Percentiles rank a stretch among this genome's conserved stretches.
These are phyloP conservation scores for Characodon lateralis DNA, from an alignment of 2,797 vertebrate genomes.

Conservation along the genomic window DNA sequence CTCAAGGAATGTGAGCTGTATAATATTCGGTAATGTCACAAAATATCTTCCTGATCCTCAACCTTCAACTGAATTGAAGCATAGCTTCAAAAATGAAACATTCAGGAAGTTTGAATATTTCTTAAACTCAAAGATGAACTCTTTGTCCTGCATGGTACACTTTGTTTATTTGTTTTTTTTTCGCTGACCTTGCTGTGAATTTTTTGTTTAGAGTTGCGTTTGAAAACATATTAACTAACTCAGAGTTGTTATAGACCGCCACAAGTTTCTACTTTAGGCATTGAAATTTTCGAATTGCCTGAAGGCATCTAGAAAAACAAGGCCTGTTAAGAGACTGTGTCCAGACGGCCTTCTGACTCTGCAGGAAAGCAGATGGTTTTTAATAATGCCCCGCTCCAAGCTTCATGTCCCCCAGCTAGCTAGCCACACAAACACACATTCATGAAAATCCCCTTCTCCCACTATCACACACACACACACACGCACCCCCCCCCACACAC, in stretches of 20 bases:
- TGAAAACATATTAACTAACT: slow-evolving; percentile 27
- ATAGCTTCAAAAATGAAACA: slow-evolving; percentile 1
- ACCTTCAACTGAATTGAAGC: not conserved
- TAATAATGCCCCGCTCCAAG: slow-evolving; percentile 77
- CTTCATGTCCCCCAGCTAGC: slow-evolving; percentile 68
- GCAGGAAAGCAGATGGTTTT: slow-evolving; percentile 77
- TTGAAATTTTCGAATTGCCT: slow-evolving; percentile 62
- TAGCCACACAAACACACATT: slow-evolving; percentile 51
- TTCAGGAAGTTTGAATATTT: not conserved
- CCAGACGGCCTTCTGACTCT: slow-evolving; percentile 73
- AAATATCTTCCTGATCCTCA: not conserved
- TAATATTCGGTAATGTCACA: not conserved
- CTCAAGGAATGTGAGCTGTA: not conserved
- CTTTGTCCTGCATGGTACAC: not conserved
- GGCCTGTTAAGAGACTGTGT: slow-evolving; percentile 72
- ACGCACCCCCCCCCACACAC: not conserved
- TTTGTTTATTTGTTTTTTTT: not conserved
- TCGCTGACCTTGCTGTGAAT: slow-evolving; percentile 10
- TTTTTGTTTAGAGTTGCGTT: slow-evolving; percentile 22
- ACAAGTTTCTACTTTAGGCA: slow-evolving; percentile 53
- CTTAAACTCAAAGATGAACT: not conserved
- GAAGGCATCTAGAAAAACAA: slow-evolving; percentile 66
- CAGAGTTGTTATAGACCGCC: slow-evolving; percentile 11
- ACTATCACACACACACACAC: not conserved
- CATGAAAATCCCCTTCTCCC: slow-evolving; percentile 7